These are phyloP conservation scores for Xerus inauris DNA, from an alignment of 2,113 vertebrate species.

Conservation along the genomic window DNA sequence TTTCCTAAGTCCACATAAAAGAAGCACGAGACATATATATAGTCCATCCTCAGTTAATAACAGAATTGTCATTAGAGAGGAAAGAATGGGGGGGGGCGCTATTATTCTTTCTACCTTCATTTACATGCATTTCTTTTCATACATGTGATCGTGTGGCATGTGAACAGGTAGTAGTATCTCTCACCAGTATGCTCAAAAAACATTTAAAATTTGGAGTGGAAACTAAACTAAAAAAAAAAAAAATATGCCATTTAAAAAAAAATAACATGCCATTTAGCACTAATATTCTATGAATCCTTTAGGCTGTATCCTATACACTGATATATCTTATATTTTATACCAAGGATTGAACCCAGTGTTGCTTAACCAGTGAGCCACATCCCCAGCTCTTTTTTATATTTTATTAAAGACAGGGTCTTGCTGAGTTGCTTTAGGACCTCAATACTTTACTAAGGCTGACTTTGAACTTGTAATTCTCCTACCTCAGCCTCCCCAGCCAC, in stretches of 20 bases:
- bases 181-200: not conserved
- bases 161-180: not conserved
- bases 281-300: not conserved
- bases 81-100: rapidly evolving
- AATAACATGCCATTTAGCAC: not conserved
- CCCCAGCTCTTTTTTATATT: no score
- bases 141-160: not conserved
- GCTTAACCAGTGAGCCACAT: no score
- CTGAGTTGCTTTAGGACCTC: no score
- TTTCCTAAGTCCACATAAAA: not conserved
- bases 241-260: no score
- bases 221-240: no score
- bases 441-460: no score
- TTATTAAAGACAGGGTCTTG: no score
- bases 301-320: not conserved
- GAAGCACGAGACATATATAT: not conserved
- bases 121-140: not conserved
- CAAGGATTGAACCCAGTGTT: no score
- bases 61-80: not conserved
- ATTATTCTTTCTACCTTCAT: not conserved
- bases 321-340: not conserved
- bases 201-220: not conserved
- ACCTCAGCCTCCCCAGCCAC: no score
- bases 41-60: not conserved
- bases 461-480: no score